These are phyloP conservation scores for Drosophila lacicola DNA, from an alignment of 2,888 invertebrate genomes.

Conservation along the genomic window DNA sequence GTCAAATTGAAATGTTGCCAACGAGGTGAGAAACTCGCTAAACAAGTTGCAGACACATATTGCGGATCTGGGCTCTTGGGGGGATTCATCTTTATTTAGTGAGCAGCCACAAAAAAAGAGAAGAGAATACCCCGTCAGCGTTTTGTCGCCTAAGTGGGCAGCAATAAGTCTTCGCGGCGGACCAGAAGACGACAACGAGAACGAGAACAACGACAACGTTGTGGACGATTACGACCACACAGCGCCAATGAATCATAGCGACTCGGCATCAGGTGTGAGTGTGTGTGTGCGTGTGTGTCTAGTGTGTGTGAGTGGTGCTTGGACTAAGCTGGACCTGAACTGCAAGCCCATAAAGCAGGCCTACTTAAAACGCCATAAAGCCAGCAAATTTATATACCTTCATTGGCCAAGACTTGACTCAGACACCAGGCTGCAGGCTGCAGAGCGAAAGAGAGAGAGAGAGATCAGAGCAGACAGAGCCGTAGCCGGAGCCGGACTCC, in stretches of 20 bases:
- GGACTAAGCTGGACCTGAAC: conserved; percentile 29
- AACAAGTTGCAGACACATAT: conserved; percentile 49
- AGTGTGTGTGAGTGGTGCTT: conserved; percentile 11
- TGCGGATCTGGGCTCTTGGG: conserved; percentile 30
- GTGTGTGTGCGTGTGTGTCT: conserved; percentile 24
- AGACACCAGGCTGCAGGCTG: neutral
- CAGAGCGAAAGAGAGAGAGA: neutral
- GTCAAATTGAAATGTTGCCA: conserved; percentile 85
- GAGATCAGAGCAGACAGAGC: neutral
- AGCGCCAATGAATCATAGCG: conserved; percentile 66
- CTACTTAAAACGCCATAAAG: conserved; percentile 82
- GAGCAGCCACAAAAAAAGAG: conserved; percentile 35
- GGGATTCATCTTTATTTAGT: conserved; percentile 37
- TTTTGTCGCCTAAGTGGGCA: conserved; percentile 79
- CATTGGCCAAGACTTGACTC: conserved; percentile 41
- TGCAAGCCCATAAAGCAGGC: conserved; percentile 73
- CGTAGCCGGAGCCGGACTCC: neutral
- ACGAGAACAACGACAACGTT: conserved; percentile 6
- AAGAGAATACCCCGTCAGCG: conserved; percentile 55
- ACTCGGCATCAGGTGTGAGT: conserved; percentile 31
- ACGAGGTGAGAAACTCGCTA: conserved; percentile 53
- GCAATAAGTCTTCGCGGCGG: conserved; percentile 65
- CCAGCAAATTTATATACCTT: conserved; percentile 81
- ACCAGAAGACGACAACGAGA: conserved; percentile 3
- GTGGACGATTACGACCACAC: conserved; percentile 64